Evolutionary conservation across 1,140 invertebrate genomes (phyloP).

Genomic region (Hycleus cichorii): DNA sequence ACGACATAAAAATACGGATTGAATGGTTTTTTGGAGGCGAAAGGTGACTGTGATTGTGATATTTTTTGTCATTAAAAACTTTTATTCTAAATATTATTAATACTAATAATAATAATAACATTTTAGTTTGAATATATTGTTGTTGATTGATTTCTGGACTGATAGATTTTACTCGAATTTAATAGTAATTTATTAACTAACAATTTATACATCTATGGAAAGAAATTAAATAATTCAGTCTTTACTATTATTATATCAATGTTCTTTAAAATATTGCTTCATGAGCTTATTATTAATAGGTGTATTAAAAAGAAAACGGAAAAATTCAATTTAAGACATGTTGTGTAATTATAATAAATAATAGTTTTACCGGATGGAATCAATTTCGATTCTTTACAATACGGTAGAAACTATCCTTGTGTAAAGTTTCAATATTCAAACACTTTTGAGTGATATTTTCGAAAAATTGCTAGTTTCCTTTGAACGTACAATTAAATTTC

Average conservation of each 20-base stretch:
- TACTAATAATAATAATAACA: constrained; percentile 2
- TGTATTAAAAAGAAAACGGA: constrained; percentile 15
- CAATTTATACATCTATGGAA: background rate
- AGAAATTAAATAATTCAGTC: constrained; percentile 15
- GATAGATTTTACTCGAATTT: constrained; percentile 27
- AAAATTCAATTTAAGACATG: background rate
- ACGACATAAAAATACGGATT: constrained; percentile 5
- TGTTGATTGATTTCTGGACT: constrained; percentile 18
- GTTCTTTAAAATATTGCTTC: constrained; percentile 24
- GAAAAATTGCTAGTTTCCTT: constrained; percentile 1
- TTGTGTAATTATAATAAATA: constrained; percentile 5
- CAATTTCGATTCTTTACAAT: too few relatives aligned
- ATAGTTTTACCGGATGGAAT: background rate
- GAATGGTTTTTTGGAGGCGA: constrained; percentile 5
- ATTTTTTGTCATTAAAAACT: constrained; percentile 16
- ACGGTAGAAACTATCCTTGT: too few relatives aligned
- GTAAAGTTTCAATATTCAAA: too few relatives aligned
- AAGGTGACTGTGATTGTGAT: constrained; percentile 27
- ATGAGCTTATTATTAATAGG: constrained; percentile 29
- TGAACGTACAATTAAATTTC: too few relatives aligned
- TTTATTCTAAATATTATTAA: constrained; percentile 22
- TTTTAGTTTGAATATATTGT: constrained; percentile 24
- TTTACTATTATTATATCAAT: constrained; percentile 23
- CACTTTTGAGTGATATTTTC: background rate
- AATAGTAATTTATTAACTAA: background rate